Conservation (phyloP, 1,140 invertebrate genomes). For the Chrysopa pallens region DNA sequence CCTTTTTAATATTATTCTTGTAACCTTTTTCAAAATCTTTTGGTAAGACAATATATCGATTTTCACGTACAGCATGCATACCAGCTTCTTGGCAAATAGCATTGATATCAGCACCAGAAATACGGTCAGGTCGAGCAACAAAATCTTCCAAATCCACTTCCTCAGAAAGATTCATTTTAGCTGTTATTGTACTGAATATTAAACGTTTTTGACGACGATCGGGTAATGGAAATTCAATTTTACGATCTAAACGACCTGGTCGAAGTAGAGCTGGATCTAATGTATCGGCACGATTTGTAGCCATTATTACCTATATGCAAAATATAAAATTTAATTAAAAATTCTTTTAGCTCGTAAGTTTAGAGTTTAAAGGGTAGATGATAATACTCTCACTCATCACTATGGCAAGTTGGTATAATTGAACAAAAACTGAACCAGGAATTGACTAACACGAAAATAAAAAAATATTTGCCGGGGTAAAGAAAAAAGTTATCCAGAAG, state of each 20-base stretch:
- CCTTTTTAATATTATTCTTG: conserved; percentile 99
- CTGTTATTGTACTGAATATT: conserved; percentile 94
- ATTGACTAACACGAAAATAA: no score
- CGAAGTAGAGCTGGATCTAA: conserved; percentile 92
- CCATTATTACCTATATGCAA: conserved; percentile 99
- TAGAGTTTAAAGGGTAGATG: no score
- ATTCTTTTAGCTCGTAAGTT: no score
- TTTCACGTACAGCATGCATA: conserved; percentile 95
- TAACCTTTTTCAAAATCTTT: conserved; percentile 99
- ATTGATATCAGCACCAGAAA: conserved; percentile 98
- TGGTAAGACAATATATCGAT: conserved; percentile 92
- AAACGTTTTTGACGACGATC: conserved; percentile 95
- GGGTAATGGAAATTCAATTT: conserved; percentile 97
- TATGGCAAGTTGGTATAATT: no score
- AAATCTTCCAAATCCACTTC: conserved; percentile 99
- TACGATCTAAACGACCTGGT: conserved; percentile 92
- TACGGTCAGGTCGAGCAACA: conserved; percentile 93
- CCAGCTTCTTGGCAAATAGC: conserved; percentile 97
- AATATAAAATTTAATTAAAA: no score
- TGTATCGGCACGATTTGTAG: conserved; percentile 96
- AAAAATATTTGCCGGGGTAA: no score
- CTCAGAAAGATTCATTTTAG: conserved; percentile 98
- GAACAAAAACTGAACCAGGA: no score
- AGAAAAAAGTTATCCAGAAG: no score
- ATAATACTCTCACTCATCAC: no score